Evolutionary conservation across 2,113 vertebrate genomes (phyloP).

Genomic region (Notothenia rossii): DNA sequence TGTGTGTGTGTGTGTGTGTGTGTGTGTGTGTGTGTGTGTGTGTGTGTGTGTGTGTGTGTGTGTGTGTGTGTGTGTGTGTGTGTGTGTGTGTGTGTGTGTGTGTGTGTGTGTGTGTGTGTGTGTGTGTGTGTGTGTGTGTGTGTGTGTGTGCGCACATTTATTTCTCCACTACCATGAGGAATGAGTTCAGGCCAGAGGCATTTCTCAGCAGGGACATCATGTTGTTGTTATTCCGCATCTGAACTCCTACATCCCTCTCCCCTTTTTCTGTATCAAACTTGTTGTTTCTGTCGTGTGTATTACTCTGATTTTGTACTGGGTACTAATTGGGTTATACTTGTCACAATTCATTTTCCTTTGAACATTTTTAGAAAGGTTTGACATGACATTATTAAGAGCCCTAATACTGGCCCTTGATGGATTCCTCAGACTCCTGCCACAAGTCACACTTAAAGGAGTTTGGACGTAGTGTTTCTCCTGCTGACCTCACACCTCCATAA

Average conservation of each 20-base stretch:
- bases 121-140: too few species aligned
- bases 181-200: slow-evolving; percentile 71
- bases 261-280: not conserved
- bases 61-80: slow-evolving; percentile 10
- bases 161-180: slow-evolving; percentile 57
- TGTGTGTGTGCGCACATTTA: slow-evolving; percentile 10
- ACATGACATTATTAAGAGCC: not conserved
- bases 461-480: slow-evolving; percentile 15
- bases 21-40: too few species aligned
- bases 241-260: slow-evolving; percentile 24
- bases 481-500: slow-evolving; percentile 14
- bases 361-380: not conserved
- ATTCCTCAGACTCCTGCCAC: slow-evolving; percentile 61
- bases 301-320: not conserved
- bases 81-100: too few species aligned
- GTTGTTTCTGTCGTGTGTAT: not conserved
- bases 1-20: too few species aligned
- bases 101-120: too few species aligned
- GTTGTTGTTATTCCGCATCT: slow-evolving; percentile 52
- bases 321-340: not conserved
- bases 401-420: slow-evolving; percentile 1
- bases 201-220: slow-evolving; percentile 60
- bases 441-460: slow-evolving; percentile 57
- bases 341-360: not conserved
- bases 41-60: too few species aligned